Base-by-base conservation (phyloP, 2,888 invertebrate genomes). In the Brassicogethes aeneus region DNA sequence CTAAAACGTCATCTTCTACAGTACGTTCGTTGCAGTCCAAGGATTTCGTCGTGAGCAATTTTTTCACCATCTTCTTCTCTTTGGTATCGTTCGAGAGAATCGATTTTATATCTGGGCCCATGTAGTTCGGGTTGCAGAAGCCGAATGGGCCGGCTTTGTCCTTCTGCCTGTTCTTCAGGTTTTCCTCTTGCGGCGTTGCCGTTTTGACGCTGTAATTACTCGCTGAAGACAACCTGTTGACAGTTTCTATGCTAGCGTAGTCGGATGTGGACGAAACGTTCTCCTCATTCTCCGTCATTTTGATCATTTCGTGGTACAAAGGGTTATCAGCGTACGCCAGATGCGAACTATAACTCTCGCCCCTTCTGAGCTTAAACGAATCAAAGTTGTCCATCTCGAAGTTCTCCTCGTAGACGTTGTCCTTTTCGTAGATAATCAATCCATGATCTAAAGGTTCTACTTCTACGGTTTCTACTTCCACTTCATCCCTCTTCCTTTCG, bases 71-170 rank as follows among this genome's bases (percentile, higher is more conserved):
- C 40, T 54, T 56, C 39, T 51, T 58, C 14, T 52, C 52, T 5
- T 55, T 53, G 3, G 44, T 46, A 10, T 55, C 53, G 2, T 47
- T 54, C 15, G 51, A 55, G 13, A 57, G 40, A 13, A 62, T 50
- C 1, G 62, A 60, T 46, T 70, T 68, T 33, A 78, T 73, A 50
- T 82, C 82, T 3, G 82, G 75, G 0, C 82, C 82, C 50, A 83
- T 64, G 58, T 85, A 85, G 62, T 85, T 84, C 2, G 85, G 85
- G 63, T 85, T 85, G 57, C 81, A 81, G 64, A 85, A 85, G 1
- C 84, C 82, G 41, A 78, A 76, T 3, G 74, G 74, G 1, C 74
- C 72, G 35, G 70, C 72, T 55, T 42, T 56, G 54, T 53, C 62
- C 51, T 34, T 56, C 41, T 59, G 51, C 48, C 46, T 46, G 40